Conservation (phyloP, 2,113 vertebrate species). For the Panthera leo region DNA sequence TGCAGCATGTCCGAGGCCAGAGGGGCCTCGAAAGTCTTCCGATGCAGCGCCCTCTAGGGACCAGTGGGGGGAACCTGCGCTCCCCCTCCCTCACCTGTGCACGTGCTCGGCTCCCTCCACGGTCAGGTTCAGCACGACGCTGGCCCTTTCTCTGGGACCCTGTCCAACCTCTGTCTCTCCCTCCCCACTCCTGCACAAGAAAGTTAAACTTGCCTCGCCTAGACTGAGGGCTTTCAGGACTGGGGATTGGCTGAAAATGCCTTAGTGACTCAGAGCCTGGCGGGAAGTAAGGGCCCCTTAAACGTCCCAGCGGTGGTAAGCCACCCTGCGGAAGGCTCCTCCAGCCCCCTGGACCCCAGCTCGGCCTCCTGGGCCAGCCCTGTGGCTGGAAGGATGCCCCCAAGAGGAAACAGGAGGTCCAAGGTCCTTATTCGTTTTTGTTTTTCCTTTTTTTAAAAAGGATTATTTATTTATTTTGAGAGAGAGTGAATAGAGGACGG, state of each 20-base stretch:
- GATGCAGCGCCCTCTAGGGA: not conserved
- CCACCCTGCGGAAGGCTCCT: not conserved
- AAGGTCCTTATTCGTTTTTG: not conserved
- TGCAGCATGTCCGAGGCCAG: not conserved
- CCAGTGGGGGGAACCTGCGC: rapidly evolving
- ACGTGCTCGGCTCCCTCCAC: not conserved
- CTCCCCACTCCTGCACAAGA: not conserved
- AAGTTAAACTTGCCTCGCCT: not conserved
- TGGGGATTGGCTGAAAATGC: not conserved
- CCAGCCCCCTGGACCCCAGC: too few relatives aligned
- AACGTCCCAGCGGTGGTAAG: not conserved
- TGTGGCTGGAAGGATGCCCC: not conserved
- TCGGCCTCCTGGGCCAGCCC: not conserved
- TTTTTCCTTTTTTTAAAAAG: not conserved
- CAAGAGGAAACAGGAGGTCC: not conserved
- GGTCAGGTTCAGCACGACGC: not conserved
- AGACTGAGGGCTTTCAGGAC: not conserved
- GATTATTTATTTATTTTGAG: too few relatives aligned
- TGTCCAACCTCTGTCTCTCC: not conserved
- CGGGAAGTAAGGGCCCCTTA: not conserved
- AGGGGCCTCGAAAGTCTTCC: not conserved
- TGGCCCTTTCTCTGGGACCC: not conserved
- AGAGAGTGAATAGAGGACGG: too few relatives aligned
- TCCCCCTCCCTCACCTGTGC: not conserved
- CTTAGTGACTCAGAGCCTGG: not conserved